Base-by-base conservation (phyloP, 2,113 vertebrate genomes). In the Bos indicus region DNA sequence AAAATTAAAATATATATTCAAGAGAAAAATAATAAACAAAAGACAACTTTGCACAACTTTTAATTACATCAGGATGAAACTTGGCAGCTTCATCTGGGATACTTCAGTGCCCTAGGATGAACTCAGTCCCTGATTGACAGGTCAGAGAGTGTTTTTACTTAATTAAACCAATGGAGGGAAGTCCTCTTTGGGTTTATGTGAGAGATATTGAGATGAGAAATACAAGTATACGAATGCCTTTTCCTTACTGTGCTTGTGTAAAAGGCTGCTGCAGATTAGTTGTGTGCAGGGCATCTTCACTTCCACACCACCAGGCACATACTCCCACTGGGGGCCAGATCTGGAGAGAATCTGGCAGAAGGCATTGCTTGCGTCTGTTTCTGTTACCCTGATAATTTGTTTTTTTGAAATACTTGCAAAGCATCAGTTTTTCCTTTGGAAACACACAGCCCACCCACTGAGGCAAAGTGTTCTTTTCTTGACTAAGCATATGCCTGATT, bases 381-480 rank as follows among this genome's bases (percentile, higher is more conserved):
- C 91, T 89, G 78, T 97, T 97, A 94, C 67, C 82, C 96, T 97
- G 92, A 96, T 97, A 89, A 95, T 97, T 96, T 88, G 84, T 59
- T 91, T 95, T 91, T 95, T 82, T 92, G 59, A 93, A 90, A 78
- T 97, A 59, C 60, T 95, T 80, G 57, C 57, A 96, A 95, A 97
- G 84, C 77, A 93, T 95, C 91, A 88, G 89, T 93, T 96, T 95
- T 97, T 74, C 67, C 46, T 96, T 97, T 95, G 62, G 80, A 94
- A 94, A 40, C 95, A 94, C 48, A 87, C 67, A 97, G 95, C 84
- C 96, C 91, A 96, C 96, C 97, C 96, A 96, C 96, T 97, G 96
- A 97, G 92, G 93, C 94, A 92, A 94, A 96, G 94, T 97, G 96
- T 96, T 98, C 96, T 95, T 97, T 97, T 98, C 88, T 94, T 97